Base-by-base conservation (phyloP, 1,140 invertebrate species). In the Aphelenchoides fujianensis region DNA sequence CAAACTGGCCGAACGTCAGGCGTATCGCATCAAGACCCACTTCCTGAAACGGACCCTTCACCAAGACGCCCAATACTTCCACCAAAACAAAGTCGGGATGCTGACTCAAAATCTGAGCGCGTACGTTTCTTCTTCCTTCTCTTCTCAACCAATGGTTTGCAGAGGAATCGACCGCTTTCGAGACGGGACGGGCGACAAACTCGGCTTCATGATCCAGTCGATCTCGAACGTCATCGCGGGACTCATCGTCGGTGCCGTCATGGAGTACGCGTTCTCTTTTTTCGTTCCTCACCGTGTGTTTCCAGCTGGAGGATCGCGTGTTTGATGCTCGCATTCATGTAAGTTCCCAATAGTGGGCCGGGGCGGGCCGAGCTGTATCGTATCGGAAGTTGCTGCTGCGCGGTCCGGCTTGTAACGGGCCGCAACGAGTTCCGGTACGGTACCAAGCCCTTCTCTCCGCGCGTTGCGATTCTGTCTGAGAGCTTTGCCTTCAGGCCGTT, bases 131-230 rank as follows among this genome's bases (percentile, higher is more conserved):
- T n/a, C n/a, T n/a, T n/a, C n/a, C n/a, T n/a, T n/a, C n/a, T n/a
- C n/a, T n/a, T n/a, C n/a, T n/a, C n/a, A n/a, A n/a, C n/a, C n/a
- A 48, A 48, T 23, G 41, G 41, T 48, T 48, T 48, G 23, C 41
- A 48, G 23, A 48, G 70, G 70, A 28, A 73, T 72, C n/a, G 71
- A 74, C 32, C 35, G 53, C 28, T 71, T 72, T 48, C 34, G 48
- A 72, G 71, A 41, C 34, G 70, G 70, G 30, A 37, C 41, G 5
- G n/a, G 23, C 5, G 71, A 72, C 53, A 72, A 72, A 19, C 23
- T 61, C 28, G 55, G n/a, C 2, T 41, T 72, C 48, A 7, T 72
- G 9, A 23, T 48, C 23, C 41, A 48, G 23, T 12, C 41, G 23
- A 48, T 48, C 23, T 48, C 41, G 41, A 48, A 48, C 41, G 23